Evolutionary conservation across 1,140 invertebrate species (phyloP).

Genomic region (Hormaphis cornu): DNA sequence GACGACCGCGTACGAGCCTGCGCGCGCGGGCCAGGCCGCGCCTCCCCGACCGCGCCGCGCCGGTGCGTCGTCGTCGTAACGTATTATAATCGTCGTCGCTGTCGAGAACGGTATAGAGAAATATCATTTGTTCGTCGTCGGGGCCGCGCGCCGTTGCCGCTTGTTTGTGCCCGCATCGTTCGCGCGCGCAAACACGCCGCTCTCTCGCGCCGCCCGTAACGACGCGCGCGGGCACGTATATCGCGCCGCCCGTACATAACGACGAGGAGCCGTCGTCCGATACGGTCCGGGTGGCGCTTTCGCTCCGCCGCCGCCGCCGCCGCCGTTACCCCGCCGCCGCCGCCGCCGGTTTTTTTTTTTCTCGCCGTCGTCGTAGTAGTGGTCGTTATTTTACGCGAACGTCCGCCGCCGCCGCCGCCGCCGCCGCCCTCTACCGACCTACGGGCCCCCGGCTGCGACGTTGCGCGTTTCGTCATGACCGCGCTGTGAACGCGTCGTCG

Average conservation of each 20-base stretch:
- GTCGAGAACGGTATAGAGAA: too few relatives aligned
- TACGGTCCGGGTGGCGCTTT: slow-evolving; percentile 30
- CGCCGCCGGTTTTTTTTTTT: neutral
- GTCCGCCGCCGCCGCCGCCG: neutral
- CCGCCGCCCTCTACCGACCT: neutral
- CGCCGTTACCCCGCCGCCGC: neutral
- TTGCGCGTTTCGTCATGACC: slow-evolving; percentile 6
- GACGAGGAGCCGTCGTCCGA: slow-evolving; percentile 19
- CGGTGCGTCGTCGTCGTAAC: neutral
- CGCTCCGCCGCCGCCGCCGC: slow-evolving; percentile 1
- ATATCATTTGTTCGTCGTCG: neutral
- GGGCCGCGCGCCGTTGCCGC: slow-evolving; percentile 17
- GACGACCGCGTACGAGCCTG: neutral
- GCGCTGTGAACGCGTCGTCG: slow-evolving; percentile 13
- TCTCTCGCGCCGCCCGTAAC: neutral
- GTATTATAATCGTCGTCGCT: too few relatives aligned
- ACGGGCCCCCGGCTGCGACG: slow-evolving; percentile 1
- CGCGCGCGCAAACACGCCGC: neutral
- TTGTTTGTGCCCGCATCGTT: slow-evolving; percentile 10
- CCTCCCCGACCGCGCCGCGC: neutral
- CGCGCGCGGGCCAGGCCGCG: neutral
- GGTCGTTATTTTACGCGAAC: neutral
- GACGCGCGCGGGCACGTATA: neutral
- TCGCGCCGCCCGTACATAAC: neutral
- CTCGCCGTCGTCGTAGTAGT: neutral